Evolutionary conservation across 1,140 invertebrate species (phyloP).

Genomic region (Plutomurus gul): DNA sequence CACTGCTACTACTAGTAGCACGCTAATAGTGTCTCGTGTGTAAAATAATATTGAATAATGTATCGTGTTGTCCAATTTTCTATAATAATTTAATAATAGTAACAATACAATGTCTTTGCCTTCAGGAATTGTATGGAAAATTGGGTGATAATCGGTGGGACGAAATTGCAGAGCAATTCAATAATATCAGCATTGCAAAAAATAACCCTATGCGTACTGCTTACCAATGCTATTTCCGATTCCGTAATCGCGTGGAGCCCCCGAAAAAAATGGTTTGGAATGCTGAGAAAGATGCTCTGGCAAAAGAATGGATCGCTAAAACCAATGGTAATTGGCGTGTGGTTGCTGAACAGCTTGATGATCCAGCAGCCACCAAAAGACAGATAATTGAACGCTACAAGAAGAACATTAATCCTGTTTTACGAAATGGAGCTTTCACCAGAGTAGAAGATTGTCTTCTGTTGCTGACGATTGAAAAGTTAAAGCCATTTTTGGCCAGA

Average conservation of each 20-base stretch:
- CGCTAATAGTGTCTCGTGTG: too few relatives aligned
- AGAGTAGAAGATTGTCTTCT: slow-evolving; percentile 49
- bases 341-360: slow-evolving; percentile 16
- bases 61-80: not conserved
- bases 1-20: too few relatives aligned
- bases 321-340: slow-evolving; percentile 34
- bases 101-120: not conserved
- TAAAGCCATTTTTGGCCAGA: slow-evolving; percentile 37
- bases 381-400: slow-evolving; percentile 45
- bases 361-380: slow-evolving; percentile 33
- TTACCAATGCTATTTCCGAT: slow-evolving; percentile 42
- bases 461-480: slow-evolving; percentile 48
- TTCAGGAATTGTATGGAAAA: not conserved
- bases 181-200: not conserved
- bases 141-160: slow-evolving; percentile 18
- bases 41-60: too few relatives aligned
- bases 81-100: not conserved
- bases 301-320: not conserved
- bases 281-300: not conserved
- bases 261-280: slow-evolving; percentile 39
- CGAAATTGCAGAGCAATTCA: slow-evolving; percentile 12
- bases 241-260: slow-evolving; percentile 19
- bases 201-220: slow-evolving; percentile 1
- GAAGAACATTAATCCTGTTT: slow-evolving; percentile 41
- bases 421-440: slow-evolving; percentile 43